These are phyloP conservation scores for Epinephelus lanceolatus DNA, from an alignment of 2,113 vertebrate genomes.

Conservation along the genomic window DNA sequence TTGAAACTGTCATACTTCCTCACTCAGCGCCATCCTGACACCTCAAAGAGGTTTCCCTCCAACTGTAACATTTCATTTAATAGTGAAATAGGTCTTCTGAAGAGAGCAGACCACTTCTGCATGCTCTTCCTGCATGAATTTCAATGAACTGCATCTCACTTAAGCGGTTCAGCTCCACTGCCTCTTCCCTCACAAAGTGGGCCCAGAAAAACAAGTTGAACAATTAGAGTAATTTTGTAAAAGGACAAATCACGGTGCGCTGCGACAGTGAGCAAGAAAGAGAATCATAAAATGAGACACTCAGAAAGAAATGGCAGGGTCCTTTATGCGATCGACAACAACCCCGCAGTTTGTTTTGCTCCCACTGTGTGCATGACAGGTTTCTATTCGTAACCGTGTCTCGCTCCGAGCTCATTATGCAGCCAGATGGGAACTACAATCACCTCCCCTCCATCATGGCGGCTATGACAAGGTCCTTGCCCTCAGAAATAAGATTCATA, in stretches of 20 bases:
- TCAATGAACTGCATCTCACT: conserved; percentile 65
- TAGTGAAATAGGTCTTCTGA: conserved; percentile 45
- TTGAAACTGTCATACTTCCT: conserved; percentile 15
- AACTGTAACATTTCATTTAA: conserved; percentile 56
- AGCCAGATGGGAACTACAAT: conserved; percentile 63
- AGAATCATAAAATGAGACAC: conserved; percentile 32
- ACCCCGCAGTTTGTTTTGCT: conserved; percentile 44
- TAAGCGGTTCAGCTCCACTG: conserved; percentile 49
- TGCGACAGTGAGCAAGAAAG: conserved; percentile 31
- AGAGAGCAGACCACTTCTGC: conserved; percentile 57
- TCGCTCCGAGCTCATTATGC: conserved; percentile 56
- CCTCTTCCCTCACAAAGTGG: conserved; percentile 27
- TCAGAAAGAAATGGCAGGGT: conserved; percentile 17
- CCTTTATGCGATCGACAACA: conserved; percentile 23
- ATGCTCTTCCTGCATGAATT: conserved; percentile 67
- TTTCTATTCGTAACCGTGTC: conserved; percentile 48
- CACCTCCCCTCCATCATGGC: conserved; percentile 55
- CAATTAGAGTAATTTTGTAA: conserved; percentile 64
- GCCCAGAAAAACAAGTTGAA: conserved; percentile 31
- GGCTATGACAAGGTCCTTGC: conserved; percentile 46
- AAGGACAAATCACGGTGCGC: conserved; percentile 42
- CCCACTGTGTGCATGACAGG: conserved; percentile 25
- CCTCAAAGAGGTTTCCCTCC: conserved; percentile 26
- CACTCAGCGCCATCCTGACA: conserved; percentile 3
- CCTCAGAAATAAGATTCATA: conserved; percentile 55